These are phyloP conservation scores for Coelopa frigida DNA, from an alignment of 1,140 invertebrate genomes.

Conservation along the genomic window DNA sequence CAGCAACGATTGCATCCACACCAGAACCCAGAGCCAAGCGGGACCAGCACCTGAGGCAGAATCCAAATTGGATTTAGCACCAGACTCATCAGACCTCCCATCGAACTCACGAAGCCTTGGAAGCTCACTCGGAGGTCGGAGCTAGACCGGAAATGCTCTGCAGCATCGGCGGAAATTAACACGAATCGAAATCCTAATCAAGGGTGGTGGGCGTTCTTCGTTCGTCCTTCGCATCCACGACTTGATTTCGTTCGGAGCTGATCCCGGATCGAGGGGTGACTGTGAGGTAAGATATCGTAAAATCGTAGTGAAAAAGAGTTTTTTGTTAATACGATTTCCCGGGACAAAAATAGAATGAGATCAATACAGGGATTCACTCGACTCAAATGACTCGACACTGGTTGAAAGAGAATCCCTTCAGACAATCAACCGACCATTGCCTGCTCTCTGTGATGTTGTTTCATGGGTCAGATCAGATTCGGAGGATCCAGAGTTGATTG, in stretches of 20 bases:
- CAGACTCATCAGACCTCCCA: not conserved
- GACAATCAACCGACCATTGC: too few species aligned
- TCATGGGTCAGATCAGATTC: too few species aligned
- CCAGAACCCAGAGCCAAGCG: not conserved
- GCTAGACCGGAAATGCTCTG: constrained; percentile 18
- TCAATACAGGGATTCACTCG: not conserved
- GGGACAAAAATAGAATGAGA: not conserved
- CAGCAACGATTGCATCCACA: too few species aligned
- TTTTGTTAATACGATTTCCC: not conserved
- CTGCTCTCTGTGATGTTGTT: too few species aligned
- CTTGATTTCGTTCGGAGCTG: not conserved
- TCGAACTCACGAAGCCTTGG: too few species aligned
- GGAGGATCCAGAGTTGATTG: too few species aligned
- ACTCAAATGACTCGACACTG: too few species aligned
- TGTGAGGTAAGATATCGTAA: not conserved
- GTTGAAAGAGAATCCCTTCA: too few species aligned
- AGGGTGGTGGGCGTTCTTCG: not conserved
- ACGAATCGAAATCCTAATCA: constrained; percentile 26
- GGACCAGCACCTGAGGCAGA: not conserved
- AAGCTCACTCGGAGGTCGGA: too few species aligned
- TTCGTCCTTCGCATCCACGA: not conserved
- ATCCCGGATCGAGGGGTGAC: not conserved
- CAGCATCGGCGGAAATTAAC: constrained; percentile 32
- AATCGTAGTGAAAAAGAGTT: too few species aligned
- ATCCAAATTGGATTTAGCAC: not conserved